Percentiles rank a stretch among this genome's conserved stretches.
Conservation (phyloP, 1,140 invertebrate species). For the Pemphigus obesinymphae region DNA sequence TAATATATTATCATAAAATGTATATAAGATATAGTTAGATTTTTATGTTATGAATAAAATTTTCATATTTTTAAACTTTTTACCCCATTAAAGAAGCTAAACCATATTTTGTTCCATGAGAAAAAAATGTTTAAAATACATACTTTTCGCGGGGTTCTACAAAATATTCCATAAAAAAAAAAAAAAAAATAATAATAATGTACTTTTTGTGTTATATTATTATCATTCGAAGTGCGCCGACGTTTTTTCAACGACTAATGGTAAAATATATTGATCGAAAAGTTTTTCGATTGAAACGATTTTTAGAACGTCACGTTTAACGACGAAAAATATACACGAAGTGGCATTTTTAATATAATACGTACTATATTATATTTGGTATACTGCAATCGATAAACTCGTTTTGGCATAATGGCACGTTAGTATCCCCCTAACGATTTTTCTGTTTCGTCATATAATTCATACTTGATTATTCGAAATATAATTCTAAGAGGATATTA, state of each 20-base stretch:
- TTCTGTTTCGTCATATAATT: too few species aligned
- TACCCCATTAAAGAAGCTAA: neutral
- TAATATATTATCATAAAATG: neutral
- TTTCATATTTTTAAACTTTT: slow-evolving; percentile 5
- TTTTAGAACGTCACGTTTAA: neutral
- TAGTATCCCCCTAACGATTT: too few species aligned
- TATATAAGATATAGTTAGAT: neutral
- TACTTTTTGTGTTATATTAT: neutral
- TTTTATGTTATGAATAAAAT: neutral
- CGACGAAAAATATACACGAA: too few species aligned
- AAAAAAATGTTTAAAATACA: neutral
- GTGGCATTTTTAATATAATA: too few species aligned
- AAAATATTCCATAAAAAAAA: neutral
- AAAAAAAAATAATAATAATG: neutral
- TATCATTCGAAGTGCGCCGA: neutral
- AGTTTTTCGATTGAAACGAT: neutral
- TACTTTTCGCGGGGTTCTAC: neutral
- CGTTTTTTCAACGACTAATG: neutral
- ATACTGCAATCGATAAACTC: too few species aligned
- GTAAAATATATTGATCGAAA: neutral
- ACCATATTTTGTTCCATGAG: neutral
- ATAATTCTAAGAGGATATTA: too few species aligned
- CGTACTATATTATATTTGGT: too few species aligned
- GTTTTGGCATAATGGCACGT: too few species aligned
- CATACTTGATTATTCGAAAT: too few species aligned